Conservation (phyloP, 2,888 invertebrate genomes). For the Pterostichus madidus region DNA sequence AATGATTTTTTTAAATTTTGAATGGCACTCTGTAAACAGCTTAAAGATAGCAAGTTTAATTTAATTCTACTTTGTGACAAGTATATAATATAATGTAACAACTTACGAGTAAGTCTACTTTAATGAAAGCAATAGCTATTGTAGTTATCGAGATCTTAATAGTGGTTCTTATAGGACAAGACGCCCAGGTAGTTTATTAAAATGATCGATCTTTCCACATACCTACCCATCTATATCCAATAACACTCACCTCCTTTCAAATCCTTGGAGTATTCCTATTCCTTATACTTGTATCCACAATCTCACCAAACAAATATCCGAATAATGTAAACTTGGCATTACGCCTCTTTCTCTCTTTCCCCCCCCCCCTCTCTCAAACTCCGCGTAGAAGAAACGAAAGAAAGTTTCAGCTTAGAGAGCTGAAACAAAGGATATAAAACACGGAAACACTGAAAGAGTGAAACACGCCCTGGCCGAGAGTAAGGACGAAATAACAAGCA, state of each 20-base stretch:
- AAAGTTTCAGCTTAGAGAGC: neutral
- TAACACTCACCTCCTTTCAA: neutral
- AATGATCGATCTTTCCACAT: neutral
- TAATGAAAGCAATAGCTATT: no score
- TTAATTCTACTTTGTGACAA: no score
- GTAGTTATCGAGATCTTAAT: neutral
- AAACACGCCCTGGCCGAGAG: neutral
- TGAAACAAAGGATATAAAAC: constrained; percentile 27
- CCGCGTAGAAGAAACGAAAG: no score
- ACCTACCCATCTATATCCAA: neutral
- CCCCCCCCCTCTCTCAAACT: no score
- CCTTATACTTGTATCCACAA: no score
- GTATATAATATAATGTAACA: no score
- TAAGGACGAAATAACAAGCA: neutral
- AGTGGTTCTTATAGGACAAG: neutral
- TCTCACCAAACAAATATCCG: neutral
- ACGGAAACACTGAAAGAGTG: neutral
- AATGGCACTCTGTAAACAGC: no score
- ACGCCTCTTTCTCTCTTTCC: neutral
- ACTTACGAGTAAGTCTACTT: no score
- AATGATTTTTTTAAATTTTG: no score
- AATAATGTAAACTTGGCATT: constrained; percentile 14
- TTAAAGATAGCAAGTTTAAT: no score
- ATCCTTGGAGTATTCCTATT: neutral
- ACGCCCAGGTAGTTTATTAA: no score